phyloP scores from a whole-genome alignment of 2,888 invertebrate species.

The Stramonita haemastoma region DNA sequence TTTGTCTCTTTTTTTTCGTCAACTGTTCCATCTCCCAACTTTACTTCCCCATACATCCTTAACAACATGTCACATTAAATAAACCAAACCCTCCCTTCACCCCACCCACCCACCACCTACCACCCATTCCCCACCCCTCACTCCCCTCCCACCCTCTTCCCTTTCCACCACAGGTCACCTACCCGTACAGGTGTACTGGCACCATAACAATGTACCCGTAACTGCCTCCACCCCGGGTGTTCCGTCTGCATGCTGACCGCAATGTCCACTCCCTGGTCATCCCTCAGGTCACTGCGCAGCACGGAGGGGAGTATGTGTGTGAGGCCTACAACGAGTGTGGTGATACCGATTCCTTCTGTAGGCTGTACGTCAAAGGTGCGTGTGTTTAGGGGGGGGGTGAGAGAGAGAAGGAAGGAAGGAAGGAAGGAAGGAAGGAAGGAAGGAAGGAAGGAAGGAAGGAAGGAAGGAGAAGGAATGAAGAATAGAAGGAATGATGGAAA shows the following conservation, averaged over 20 bases:
- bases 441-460: no score
- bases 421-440: no score
- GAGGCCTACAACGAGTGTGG: constrained; percentile 73
- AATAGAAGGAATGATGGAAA: no score
- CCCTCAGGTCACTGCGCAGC: constrained; percentile 73
- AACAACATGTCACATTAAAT: background rate
- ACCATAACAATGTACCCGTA: constrained; percentile 83
- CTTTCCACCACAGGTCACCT: constrained; percentile 76
- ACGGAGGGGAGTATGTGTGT: constrained; percentile 71
- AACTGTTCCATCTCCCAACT: no score
- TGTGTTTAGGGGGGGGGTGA: no score
- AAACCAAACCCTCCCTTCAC: background rate
- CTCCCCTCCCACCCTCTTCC: background rate
- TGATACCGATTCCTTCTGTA: constrained; percentile 71
- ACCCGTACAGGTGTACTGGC: constrained; percentile 84
- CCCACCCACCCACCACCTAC: background rate
- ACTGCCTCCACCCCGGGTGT: constrained; percentile 82
- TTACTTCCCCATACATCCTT: background rate
- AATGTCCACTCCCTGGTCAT: constrained; percentile 81
- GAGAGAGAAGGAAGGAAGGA: background rate
- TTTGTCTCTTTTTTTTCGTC: no score
- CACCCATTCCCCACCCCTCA: background rate
- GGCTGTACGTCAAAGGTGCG: constrained; percentile 64
- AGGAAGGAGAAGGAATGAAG: no score
- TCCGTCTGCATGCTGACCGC: constrained; percentile 80